Evolutionary conservation across 2,113 vertebrate species (phyloP), one percentile per base, ranked within the genome.

Genomic region (Ictalurus furcatus): DNA sequence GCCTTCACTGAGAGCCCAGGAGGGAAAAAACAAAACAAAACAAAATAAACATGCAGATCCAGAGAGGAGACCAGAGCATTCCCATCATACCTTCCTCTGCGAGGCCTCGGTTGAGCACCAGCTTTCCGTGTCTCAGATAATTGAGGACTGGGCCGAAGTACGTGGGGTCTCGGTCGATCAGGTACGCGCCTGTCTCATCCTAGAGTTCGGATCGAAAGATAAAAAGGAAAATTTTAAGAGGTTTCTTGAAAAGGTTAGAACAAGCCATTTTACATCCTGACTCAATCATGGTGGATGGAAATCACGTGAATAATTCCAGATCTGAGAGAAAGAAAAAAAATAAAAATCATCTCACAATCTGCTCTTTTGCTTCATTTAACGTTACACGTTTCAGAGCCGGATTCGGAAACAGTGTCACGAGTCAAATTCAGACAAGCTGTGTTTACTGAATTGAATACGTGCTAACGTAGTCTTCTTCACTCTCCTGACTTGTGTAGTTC

Each of bases 141-240:
- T 99, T 99, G 86, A 99, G 96, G 91, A 99, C 97, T 8, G 98
- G 98, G 89, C 98, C 98, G 87, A 99, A 99, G 94, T 99, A 99
- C n/a, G 97, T 97, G 0, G 98, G 98, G 92, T 99, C 98, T 95
- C 98, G 94, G 96, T 99, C 98, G 91, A 99, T 99, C 94, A 99
- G 95, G 95, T 99, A 99, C 94, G 98, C 98, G 94, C 98, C 98
- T 6, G 97, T 99, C 94, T 99, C 98, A 95, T 99, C 98, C 98
- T 99, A 37, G 81, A 52, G 54, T 34, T 9, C 8, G 6, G 61
- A 88, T 16, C 25, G 58, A 54, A 9, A 84, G 67, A 87, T 1
- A 40, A 84, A 2, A 59, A 76, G n/a, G 28, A 80, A n/a, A 5
- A 28, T 28, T 4, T 14, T 5, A 40, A 44, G 8, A 23, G 73